phyloP scores from a whole-genome alignment of 2,888 invertebrate genomes.

The Cephus runcator region DNA sequence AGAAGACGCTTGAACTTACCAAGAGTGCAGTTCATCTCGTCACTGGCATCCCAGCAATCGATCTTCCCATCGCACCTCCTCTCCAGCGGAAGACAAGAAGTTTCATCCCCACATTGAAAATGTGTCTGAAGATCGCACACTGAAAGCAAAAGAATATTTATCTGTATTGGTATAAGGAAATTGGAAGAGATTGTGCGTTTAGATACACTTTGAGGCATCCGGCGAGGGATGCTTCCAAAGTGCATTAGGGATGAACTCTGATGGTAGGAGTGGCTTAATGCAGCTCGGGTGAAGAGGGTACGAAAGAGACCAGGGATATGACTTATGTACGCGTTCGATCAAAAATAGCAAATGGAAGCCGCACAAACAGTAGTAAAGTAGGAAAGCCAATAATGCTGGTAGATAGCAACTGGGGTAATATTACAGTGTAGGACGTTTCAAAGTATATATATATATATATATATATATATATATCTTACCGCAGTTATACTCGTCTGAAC shows the following conservation, averaged over 20 bases:
- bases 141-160: constrained; percentile 53
- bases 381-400: constrained; percentile 30
- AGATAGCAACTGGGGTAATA: constrained; percentile 32
- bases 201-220: no score
- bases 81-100: constrained; percentile 77
- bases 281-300: background rate
- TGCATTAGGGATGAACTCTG: no score
- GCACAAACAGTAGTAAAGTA: constrained; percentile 36
- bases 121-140: constrained; percentile 75
- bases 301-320: background rate
- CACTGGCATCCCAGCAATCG: constrained; percentile 83
- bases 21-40: constrained; percentile 78
- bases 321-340: background rate
- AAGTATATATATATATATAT: constrained; percentile 16
- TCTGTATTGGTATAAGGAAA: background rate
- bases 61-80: constrained; percentile 78
- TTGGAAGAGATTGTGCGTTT: background rate
- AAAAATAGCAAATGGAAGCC: constrained; percentile 46
- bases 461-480: constrained; percentile 65
- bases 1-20: constrained; percentile 63
- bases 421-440: constrained; percentile 28
- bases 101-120: constrained; percentile 79
- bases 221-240: no score
- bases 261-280: background rate
- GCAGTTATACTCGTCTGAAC: constrained; percentile 79